A percentile compares a stretch with the other conserved stretches of the same genome.
Evolutionary conservation across 2,797 vertebrate species (phyloP).

Genomic region (Coluber constrictor): DNA sequence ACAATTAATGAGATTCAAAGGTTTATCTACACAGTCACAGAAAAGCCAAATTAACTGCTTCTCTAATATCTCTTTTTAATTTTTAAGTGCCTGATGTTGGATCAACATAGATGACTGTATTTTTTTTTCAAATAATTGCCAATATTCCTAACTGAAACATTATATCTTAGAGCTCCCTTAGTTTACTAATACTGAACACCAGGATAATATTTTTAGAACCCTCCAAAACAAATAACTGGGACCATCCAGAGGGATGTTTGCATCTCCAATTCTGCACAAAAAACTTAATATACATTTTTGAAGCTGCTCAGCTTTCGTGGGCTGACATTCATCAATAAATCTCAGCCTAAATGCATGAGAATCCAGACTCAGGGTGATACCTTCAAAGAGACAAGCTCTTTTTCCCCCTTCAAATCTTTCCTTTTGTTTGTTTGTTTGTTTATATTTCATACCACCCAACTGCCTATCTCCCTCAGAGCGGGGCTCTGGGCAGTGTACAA

Average conservation of each 20-base stretch:
- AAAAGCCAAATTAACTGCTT: slow-evolving; percentile 14
- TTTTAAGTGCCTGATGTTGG: neutral
- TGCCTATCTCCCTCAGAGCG: no score
- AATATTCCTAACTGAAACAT: neutral
- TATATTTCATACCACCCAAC: no score
- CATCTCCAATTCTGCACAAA: neutral
- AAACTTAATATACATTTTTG: neutral
- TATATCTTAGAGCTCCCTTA: neutral
- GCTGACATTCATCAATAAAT: neutral
- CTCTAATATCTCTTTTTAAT: neutral
- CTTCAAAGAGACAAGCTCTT: neutral
- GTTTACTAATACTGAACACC: neutral
- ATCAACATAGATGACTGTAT: neutral
- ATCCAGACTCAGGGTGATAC: neutral
- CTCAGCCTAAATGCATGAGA: neutral
- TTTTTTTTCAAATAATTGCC: neutral
- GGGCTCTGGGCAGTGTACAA: no score
- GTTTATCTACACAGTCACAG: slow-evolving; percentile 4
- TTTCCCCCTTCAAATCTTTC: neutral
- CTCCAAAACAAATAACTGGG: neutral
- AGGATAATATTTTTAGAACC: neutral
- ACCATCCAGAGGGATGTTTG: neutral
- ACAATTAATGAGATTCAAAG: slow-evolving; percentile 2
- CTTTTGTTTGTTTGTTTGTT: neutral
- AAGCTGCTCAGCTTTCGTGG: neutral